Evolutionary conservation across 2,888 invertebrate species (phyloP), one percentile per base, ranked within the genome.

Genomic region (Lepidocyrtoides sp.): DNA sequence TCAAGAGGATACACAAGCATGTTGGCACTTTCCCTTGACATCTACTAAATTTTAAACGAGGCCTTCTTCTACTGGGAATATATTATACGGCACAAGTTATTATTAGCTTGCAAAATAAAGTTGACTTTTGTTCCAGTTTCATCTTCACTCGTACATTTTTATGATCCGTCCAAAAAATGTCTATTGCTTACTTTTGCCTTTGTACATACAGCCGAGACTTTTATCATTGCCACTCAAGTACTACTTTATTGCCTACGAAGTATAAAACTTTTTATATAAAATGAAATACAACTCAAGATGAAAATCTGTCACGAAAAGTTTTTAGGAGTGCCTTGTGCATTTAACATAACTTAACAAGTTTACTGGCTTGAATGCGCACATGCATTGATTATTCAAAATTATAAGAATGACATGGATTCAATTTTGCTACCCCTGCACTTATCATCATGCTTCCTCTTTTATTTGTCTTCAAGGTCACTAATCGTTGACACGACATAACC

Each of bases 371-470:
- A n/a, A 77, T 77, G 77, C 77, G 77, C 77, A 51, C 41, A 41
- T 69, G 77, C 77, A 77, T 77, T 77, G 48, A 77, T 77, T 51
- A 77, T 77, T 77, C 14, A 77, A 77, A 77, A 29, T 32, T 48
- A 77, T 77, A 48, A 51, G 29, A n/a, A 77, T 77, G 77, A 51
- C 48, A 77, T 26, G 26, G 77, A 77, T 77, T 77, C 29, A 77
- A 77, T 51, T 51, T 77, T 36, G n/a, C 5, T 36, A 20, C 2
- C 17, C 20, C 8, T 36, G 69, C 41, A 41, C 41, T 41, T 69
- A 69, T 69, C 32, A 57, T 12, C 48, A 63, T 63, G 2, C 12
- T 4, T 23, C 20, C 23, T 57, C 57, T 2, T 3, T 7, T 41
- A 41, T 29, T 8, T 66, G 32, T 69, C 20, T 69, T 36, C 69